phyloP scores from a whole-genome alignment of 2,797 vertebrate genomes.

The Fringilla coelebs region DNA sequence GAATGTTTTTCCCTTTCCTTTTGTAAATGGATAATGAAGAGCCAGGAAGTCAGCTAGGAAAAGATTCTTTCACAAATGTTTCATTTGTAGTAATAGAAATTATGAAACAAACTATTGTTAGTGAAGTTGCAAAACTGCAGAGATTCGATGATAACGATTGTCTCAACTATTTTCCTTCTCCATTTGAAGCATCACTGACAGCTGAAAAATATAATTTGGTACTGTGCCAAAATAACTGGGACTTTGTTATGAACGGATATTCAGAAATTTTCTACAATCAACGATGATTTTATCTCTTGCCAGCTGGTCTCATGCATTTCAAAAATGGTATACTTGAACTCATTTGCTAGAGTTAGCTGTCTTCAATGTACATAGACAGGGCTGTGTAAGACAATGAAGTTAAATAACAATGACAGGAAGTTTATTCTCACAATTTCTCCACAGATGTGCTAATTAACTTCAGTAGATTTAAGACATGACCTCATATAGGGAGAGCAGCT shows the following conservation, averaged over 20 bases:
- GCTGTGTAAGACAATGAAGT: neutral
- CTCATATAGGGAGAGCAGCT: neutral
- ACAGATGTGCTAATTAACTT: neutral
- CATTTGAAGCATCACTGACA: neutral
- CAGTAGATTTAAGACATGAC: neutral
- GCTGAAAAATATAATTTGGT: neutral
- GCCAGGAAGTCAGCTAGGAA: neutral
- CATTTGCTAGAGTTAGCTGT: neutral
- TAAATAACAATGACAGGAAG: neutral
- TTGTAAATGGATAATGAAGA: neutral
- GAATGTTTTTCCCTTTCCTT: neutral
- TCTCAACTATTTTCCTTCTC: neutral
- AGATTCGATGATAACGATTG: neutral
- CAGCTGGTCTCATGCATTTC: neutral
- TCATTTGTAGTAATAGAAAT: constrained; percentile 14
- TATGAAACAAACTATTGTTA: neutral
- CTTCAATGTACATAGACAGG: neutral
- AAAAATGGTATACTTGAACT: neutral
- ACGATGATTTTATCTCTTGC: neutral
- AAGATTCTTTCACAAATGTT: neutral
- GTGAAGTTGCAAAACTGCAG: neutral
- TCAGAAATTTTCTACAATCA: constrained; percentile 1
- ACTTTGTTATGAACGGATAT: neutral
- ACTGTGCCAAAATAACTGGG: neutral
- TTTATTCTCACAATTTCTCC: neutral